These are phyloP conservation scores for Micropoecilia bifurca DNA, from an alignment of 2,797 vertebrate genomes.

Conservation along the genomic window DNA sequence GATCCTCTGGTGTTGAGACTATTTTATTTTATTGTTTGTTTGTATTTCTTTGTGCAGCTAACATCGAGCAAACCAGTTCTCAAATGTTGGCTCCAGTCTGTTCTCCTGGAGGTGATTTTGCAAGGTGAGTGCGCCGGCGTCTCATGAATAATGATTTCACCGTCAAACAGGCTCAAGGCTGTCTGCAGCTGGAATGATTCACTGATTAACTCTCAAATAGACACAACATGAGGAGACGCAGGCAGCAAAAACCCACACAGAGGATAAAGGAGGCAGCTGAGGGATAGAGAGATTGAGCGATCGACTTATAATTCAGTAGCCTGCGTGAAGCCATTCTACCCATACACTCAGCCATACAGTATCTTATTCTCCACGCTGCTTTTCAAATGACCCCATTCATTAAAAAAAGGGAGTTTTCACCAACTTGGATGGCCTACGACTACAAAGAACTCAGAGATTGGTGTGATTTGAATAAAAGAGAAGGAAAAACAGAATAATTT, in stretches of 20 bases:
- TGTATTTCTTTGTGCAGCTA: background rate
- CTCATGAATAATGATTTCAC: slow-evolving; percentile 60
- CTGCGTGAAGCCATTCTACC: slow-evolving; percentile 21
- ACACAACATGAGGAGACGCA: background rate
- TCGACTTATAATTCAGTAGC: slow-evolving; percentile 31
- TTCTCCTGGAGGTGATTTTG: slow-evolving; percentile 23
- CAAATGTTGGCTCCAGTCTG: slow-evolving; percentile 15
- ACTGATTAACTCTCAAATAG: slow-evolving; percentile 14
- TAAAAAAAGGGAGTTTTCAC: slow-evolving; percentile 55
- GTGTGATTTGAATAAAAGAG: background rate
- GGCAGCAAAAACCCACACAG: background rate
- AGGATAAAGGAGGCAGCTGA: background rate
- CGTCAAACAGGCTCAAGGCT: slow-evolving; percentile 52
- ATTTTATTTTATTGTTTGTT: background rate
- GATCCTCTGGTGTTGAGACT: background rate
- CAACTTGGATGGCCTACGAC: slow-evolving; percentile 30
- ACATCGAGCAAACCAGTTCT: slow-evolving; percentile 9
- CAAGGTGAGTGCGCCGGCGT: slow-evolving; percentile 38
- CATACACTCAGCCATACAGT: slow-evolving; percentile 19
- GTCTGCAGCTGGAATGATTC: slow-evolving; percentile 21
- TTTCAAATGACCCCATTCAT: slow-evolving; percentile 66
- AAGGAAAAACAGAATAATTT: slow-evolving; percentile 14
- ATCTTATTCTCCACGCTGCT: slow-evolving; percentile 29
- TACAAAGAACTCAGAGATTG: slow-evolving; percentile 35
- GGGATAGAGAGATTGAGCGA: slow-evolving; percentile 5